A percentile compares a stretch with the other conserved stretches of the same genome.
phyloP scores from a whole-genome alignment of 2,888 invertebrate genomes.

The Exephanes ischioxanthus region DNA sequence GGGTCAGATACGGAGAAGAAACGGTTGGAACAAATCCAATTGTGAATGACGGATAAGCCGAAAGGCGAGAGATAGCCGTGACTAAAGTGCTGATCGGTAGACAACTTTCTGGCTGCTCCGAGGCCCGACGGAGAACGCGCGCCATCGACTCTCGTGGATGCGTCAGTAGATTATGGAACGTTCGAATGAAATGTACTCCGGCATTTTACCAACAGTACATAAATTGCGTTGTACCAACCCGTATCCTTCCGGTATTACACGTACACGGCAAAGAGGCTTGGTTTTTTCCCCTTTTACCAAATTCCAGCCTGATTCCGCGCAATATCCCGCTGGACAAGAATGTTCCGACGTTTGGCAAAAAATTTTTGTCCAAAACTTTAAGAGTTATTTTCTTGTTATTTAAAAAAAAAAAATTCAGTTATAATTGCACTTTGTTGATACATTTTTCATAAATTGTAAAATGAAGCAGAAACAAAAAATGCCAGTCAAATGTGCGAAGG shows the following conservation, averaged over 20 bases:
- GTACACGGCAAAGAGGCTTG: neutral
- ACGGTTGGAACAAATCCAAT: conserved; percentile 76
- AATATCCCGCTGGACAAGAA: too few species aligned
- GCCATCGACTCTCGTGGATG: conserved; percentile 4
- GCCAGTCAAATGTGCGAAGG: too few species aligned
- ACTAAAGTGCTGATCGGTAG: conserved; percentile 71
- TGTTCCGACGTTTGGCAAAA: too few species aligned
- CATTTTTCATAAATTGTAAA: too few species aligned
- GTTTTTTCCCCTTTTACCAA: too few species aligned
- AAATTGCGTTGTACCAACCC: conserved; percentile 1
- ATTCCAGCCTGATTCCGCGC: too few species aligned
- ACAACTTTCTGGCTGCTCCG: conserved; percentile 46
- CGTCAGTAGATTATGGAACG: conserved; percentile 37
- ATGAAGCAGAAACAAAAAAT: too few species aligned
- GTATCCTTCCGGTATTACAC: neutral
- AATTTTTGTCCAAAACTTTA: too few species aligned
- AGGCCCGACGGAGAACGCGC: conserved; percentile 35
- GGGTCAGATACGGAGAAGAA: conserved; percentile 1
- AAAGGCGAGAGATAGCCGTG: conserved; percentile 77
- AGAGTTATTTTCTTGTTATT: too few species aligned
- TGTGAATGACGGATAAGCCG: conserved; percentile 76
- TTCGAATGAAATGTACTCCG: conserved; percentile 41
- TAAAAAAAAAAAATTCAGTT: too few species aligned
- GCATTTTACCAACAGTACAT: neutral
- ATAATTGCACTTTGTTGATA: too few species aligned